These are phyloP conservation scores for Drosophila sordidapex DNA, from an alignment of 2,888 invertebrate species.

Conservation along the genomic window DNA sequence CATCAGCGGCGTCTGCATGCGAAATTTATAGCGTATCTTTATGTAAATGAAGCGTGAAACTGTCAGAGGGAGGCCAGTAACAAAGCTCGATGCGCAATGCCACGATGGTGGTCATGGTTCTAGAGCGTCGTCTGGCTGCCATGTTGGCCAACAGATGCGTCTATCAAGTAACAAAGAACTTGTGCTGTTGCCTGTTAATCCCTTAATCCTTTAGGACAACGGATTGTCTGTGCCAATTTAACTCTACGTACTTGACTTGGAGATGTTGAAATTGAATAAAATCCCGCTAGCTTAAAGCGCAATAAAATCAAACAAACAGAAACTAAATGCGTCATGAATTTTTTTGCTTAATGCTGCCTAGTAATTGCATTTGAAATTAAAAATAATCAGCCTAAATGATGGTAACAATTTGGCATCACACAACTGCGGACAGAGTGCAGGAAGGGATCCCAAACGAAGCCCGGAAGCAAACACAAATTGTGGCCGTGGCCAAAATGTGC, in stretches of 20 bases:
- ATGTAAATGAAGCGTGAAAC: slow-evolving; percentile 68
- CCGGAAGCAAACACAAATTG: background rate
- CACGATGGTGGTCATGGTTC: slow-evolving; percentile 9
- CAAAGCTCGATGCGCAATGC: slow-evolving; percentile 7
- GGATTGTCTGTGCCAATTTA: slow-evolving; percentile 41
- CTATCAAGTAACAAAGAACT: slow-evolving; percentile 66
- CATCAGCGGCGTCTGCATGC: slow-evolving; percentile 18
- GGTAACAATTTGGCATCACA: slow-evolving; percentile 16
- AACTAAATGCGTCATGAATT: slow-evolving; percentile 1
- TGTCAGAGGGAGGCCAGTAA: slow-evolving; percentile 23
- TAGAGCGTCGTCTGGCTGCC: slow-evolving; percentile 54
- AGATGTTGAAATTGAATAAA: slow-evolving; percentile 35
- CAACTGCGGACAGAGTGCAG: background rate
- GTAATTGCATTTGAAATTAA: slow-evolving; percentile 31
- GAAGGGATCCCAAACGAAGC: background rate
- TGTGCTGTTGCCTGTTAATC: slow-evolving; percentile 59
- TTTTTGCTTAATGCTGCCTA: slow-evolving; percentile 1
- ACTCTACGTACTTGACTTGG: background rate
- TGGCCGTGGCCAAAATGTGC: slow-evolving; percentile 29
- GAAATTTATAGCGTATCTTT: slow-evolving; percentile 59
- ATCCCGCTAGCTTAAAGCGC: slow-evolving; percentile 26
- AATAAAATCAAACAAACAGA: slow-evolving; percentile 5
- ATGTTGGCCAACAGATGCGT: slow-evolving; percentile 60
- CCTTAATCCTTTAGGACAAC: slow-evolving; percentile 64
- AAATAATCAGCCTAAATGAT: slow-evolving; percentile 60